phyloP scores from a whole-genome alignment of 2,113 vertebrate genomes.

The Gracilinanus agilis region DNA sequence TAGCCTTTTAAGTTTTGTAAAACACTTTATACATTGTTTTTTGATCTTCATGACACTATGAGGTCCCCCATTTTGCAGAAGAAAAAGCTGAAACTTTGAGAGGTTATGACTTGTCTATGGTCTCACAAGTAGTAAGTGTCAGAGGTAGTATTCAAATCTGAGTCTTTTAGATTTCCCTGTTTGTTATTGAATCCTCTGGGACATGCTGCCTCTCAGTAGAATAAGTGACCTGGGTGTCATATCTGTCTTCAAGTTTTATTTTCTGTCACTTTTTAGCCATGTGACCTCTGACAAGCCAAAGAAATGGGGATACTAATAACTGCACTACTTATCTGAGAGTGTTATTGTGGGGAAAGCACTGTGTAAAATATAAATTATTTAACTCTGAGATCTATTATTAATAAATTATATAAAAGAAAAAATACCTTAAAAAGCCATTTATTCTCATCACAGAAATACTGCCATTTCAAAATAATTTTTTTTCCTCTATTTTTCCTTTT shows the following conservation, averaged over 20 bases:
- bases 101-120: not conserved
- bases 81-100: not conserved
- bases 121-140: not conserved
- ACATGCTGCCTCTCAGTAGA: not conserved
- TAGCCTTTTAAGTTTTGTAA: not conserved
- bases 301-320: not conserved
- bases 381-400: not conserved
- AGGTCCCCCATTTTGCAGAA: not conserved
- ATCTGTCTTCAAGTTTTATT: not conserved
- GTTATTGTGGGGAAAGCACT: not conserved
- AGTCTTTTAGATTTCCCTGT: not conserved
- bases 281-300: not conserved
- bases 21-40: not conserved
- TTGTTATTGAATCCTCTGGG: not conserved
- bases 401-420: not conserved
- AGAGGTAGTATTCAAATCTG: not conserved
- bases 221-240: not conserved
- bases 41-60: not conserved
- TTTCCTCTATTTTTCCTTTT: slow-evolving; percentile 36
- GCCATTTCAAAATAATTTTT: not conserved
- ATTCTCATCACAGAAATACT: slow-evolving; percentile 2
- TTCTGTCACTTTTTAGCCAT: not conserved
- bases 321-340: not conserved
- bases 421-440: not conserved
- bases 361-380: not conserved